Conservation (phyloP, 2,113 vertebrate species). For the Thomomys bottae region DNA sequence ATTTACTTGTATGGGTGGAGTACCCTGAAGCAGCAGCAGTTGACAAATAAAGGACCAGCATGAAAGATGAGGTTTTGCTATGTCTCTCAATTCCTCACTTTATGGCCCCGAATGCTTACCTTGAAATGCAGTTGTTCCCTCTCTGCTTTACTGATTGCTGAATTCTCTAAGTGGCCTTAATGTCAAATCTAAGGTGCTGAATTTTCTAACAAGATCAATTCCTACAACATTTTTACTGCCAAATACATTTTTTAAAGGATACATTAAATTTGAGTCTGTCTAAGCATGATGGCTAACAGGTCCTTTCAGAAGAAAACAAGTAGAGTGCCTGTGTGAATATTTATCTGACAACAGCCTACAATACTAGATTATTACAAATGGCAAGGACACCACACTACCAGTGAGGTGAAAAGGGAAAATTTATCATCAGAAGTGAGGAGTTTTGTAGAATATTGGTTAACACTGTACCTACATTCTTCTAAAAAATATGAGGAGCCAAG, state of each 20-base stretch:
- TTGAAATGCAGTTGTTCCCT: slow-evolving; percentile 73
- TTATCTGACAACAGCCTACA: slow-evolving; percentile 61
- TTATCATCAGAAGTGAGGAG: slow-evolving; percentile 70
- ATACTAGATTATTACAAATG: slow-evolving; percentile 70
- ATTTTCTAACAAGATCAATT: slow-evolving; percentile 81
- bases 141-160: slow-evolving; percentile 67
- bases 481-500: slow-evolving; percentile 64
- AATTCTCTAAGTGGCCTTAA: slow-evolving; percentile 63
- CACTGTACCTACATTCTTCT: slow-evolving; percentile 64
- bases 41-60: slow-evolving; percentile 72
- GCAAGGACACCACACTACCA: slow-evolving; percentile 19
- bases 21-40: slow-evolving; percentile 1
- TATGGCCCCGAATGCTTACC: slow-evolving; percentile 60
- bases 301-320: slow-evolving; percentile 72
- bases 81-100: slow-evolving; percentile 59
- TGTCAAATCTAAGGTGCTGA: slow-evolving; percentile 76
- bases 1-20: background rate
- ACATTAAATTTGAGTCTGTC: slow-evolving; percentile 68
- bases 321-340: slow-evolving; percentile 31
- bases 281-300: slow-evolving; percentile 50
- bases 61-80: slow-evolving; percentile 64
- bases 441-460: slow-evolving; percentile 70
- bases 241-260: slow-evolving; percentile 74
- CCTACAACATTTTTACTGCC: slow-evolving; percentile 71
- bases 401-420: slow-evolving; percentile 66